Evolutionary conservation across 2,113 vertebrate genomes (phyloP).

Genomic region (Pogonocichla stellata): DNA sequence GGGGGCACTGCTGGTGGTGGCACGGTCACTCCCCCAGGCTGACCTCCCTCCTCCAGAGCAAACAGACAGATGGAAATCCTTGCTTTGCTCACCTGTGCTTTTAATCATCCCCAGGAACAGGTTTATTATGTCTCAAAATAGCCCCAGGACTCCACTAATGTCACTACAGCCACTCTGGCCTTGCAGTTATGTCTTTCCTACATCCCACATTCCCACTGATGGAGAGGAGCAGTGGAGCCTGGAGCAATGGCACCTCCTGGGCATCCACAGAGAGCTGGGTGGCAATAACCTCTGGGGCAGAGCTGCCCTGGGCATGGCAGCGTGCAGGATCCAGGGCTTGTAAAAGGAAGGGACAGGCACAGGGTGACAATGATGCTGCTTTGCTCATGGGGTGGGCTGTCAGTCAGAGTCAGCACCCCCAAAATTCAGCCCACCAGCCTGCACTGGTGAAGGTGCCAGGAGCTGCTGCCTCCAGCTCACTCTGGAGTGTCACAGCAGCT

Average conservation of each 20-base stretch:
- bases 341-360: background rate
- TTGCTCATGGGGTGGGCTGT: background rate
- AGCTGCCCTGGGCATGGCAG: background rate
- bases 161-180: background rate
- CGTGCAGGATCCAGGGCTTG: fast-evolving
- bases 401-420: background rate
- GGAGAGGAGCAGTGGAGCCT: background rate
- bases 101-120: background rate
- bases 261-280: fast-evolving
- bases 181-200: background rate
- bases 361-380: background rate
- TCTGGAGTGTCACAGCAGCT: fast-evolving
- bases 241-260: fast-evolving
- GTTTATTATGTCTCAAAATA: background rate
- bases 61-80: background rate
- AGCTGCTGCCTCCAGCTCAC: background rate
- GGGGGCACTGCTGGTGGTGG: background rate
- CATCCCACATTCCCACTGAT: background rate
- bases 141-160: background rate
- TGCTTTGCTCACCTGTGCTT: background rate
- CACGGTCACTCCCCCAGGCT: background rate
- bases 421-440: background rate
- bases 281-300: background rate
- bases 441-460: background rate
- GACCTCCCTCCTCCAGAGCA: background rate